Conservation (phyloP, 2,888 invertebrate genomes). For the Athalia cordata region DNA sequence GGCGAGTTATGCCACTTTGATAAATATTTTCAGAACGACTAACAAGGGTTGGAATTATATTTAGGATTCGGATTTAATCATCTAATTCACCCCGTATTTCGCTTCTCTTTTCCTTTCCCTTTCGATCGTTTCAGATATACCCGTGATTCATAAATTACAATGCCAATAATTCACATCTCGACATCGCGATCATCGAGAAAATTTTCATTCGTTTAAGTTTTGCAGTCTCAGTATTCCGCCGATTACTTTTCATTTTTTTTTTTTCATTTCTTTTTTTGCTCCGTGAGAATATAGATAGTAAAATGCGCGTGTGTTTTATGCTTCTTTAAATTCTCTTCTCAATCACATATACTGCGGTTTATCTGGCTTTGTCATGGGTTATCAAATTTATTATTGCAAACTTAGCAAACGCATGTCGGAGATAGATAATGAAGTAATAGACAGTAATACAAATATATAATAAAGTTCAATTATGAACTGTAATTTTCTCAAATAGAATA, state of each 20-base stretch:
- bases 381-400: conserved; percentile 29
- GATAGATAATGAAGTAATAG: background rate
- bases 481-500: too few relatives aligned
- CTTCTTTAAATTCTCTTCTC: background rate
- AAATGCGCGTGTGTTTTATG: too few relatives aligned
- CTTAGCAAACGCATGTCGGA: background rate
- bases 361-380: conserved; percentile 17
- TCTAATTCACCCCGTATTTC: conserved; percentile 49
- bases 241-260: background rate
- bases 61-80: conserved; percentile 2
- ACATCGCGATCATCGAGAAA: too few relatives aligned
- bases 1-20: too few relatives aligned
- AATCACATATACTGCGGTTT: background rate
- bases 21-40: too few relatives aligned
- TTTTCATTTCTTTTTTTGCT: background rate
- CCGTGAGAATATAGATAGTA: background rate
- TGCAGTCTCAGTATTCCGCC: background rate
- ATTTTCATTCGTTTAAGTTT: background rate
- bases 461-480: too few relatives aligned
- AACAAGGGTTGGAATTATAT: background rate
- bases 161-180: background rate
- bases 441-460: background rate
- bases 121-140: conserved; percentile 16
- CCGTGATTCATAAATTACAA: background rate
- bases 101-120: conserved; percentile 4